Base-by-base conservation (phyloP, 2,113 vertebrate genomes). In the Scomber scombrus region DNA sequence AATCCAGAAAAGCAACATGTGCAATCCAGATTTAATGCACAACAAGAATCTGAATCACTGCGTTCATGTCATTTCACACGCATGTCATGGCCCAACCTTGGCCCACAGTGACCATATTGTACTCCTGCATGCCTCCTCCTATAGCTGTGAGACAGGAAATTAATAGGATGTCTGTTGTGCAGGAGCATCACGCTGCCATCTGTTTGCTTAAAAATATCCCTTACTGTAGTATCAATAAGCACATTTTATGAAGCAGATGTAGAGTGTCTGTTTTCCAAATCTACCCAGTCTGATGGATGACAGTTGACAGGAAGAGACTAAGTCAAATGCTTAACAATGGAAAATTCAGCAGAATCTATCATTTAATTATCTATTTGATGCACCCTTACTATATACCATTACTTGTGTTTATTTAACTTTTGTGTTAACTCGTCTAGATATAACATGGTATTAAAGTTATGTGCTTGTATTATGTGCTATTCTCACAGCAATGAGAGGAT, bases 191-290 rank as follows among this genome's bases (percentile, higher is more conserved):
- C 76, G 11, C 51, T 63, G 51, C 21, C 58, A 55, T 75, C 66
- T 72, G 66, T 72, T 80, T 78, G 43, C 52, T 52, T 40, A 51
- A 65, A 66, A 29, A 52, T 45, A 67, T 18, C 23, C 58, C 18
- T n/a, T 46, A 47, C 34, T 40, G 7, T 40, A 40, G 15, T 43
- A 52, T 72, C 14, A 67, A 49, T 50, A 12, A 43, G n/a, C 50
- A 65, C 47, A 55, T 7, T 73, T 64, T 46, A 64, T 60, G 29
- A 34, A 70, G 63, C 47, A 74, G 7, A 34, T 1, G 10, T 47
- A 29, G 21, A 58, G 43, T 54, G 64, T 57, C 34, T 23, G 3
- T 68, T 57, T 62, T 63, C 26, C 62, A 62, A 60, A 79, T 71
- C 57, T 74, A 61, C 70, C 19, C 5, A 57, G 9, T 50, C 14